Evolutionary conservation across 2,113 vertebrate genomes (phyloP).

Genomic region (Campylomormyrus numenius): DNA sequence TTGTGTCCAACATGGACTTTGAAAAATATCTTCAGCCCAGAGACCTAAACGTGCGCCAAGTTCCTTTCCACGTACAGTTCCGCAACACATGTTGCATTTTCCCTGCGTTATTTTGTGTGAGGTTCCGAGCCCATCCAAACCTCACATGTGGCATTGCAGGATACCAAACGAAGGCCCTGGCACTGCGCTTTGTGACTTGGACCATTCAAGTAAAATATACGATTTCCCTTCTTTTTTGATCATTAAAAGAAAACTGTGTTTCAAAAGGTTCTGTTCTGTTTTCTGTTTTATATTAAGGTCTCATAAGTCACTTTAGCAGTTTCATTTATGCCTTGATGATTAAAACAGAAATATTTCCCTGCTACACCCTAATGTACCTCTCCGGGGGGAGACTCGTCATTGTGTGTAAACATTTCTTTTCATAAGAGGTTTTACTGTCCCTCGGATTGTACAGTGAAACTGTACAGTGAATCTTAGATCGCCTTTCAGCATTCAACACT

Average conservation of each 20-base stretch:
- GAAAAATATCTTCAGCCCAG: neutral
- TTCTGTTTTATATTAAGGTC: neutral
- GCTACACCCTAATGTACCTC: neutral
- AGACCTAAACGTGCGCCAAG: neutral
- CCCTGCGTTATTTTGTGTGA: neutral
- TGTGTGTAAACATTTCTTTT: neutral
- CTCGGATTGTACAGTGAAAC: neutral
- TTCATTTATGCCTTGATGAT: slow-evolving; percentile 6
- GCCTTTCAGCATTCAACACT: neutral
- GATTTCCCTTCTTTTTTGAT: neutral
- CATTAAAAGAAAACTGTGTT: slow-evolving; percentile 4
- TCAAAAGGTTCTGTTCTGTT: neutral
- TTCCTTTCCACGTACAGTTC: neutral
- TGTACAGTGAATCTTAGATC: neutral
- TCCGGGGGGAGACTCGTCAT: neutral
- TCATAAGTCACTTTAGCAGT: slow-evolving; percentile 4
- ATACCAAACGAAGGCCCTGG: neutral
- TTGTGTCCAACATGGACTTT: neutral
- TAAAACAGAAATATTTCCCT: slow-evolving; percentile 8
- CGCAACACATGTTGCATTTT: neutral
- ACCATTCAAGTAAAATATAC: neutral
- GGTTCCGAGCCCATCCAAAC: neutral
- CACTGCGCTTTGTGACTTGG: neutral
- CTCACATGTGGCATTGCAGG: neutral
- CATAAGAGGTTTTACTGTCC: neutral